Conservation (phyloP, 37 sponge, comb jelly and placozoan species). For the Spongilla lacustris region DNA sequence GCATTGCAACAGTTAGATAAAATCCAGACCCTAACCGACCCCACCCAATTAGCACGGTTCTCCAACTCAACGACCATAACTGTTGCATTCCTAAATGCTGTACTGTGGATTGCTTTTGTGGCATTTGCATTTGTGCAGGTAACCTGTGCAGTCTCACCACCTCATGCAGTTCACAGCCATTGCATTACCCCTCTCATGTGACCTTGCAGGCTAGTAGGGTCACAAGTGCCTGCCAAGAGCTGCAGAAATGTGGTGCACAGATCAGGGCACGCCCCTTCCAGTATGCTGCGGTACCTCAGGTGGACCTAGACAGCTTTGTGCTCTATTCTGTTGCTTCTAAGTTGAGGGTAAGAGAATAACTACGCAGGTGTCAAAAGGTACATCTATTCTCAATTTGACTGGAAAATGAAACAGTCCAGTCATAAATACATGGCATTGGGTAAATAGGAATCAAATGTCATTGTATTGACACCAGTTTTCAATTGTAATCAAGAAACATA, state of each 20-base stretch:
- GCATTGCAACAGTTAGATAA: not conserved
- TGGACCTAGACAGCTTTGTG: slow-evolving; percentile 69
- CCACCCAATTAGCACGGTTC: not conserved
- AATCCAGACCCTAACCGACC: too few relatives aligned
- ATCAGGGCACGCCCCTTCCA: slow-evolving; percentile 68
- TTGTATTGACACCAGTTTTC: too few relatives aligned
- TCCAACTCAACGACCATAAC: not conserved
- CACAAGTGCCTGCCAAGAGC: slow-evolving; percentile 42
- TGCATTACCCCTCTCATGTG: slow-evolving; percentile 28
- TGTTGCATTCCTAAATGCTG: slow-evolving; percentile 11
- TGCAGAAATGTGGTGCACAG: slow-evolving; percentile 38
- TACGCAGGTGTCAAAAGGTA: too few relatives aligned
- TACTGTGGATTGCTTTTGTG: slow-evolving; percentile 57
- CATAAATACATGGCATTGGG: too few relatives aligned
- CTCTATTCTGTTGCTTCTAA: slow-evolving; percentile 33
- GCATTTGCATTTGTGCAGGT: slow-evolving; percentile 68
- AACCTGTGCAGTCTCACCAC: not conserved
- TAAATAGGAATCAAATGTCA: too few relatives aligned
- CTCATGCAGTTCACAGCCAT: not conserved
- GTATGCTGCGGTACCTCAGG: slow-evolving; percentile 56
- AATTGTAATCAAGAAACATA: too few relatives aligned
- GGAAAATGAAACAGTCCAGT: too few relatives aligned
- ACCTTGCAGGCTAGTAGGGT: slow-evolving; percentile 65
- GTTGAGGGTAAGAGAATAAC: slow-evolving; percentile 30
- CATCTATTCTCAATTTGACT: too few relatives aligned